Base-by-base conservation (phyloP, 1,140 invertebrate species). In the Megalopta genalis region DNA sequence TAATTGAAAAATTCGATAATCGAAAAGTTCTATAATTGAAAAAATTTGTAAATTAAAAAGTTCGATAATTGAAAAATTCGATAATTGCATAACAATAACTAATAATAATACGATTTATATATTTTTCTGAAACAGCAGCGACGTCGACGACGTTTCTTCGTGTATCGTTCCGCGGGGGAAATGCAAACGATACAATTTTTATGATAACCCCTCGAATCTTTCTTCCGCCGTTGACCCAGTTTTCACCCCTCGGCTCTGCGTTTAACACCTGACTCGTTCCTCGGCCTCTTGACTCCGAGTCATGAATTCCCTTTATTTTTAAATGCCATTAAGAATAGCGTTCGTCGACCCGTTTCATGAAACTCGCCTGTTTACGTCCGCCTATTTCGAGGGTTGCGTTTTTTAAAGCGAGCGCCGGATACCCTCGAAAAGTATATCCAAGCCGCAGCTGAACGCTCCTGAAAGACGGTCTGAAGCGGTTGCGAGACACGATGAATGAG, bases 261-360 rank as follows among this genome's bases (percentile, higher is more conserved):
- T 86, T 85, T 86, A 79, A 85, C 84, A 86, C 72, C 80, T 77
- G 80, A 86, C 62, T 80, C 82, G 52, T 21, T 75, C n/a, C 60
- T 9, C 74, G 62, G 37, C 42, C 73, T 60, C 75, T 71, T 67
- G 75, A 76, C 63, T 82, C 52, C 76, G 63, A 73, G 46, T 76
- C 75, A 82, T 73, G 68, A 85, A 76, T 76, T 70, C 72, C 68
- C 52, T 25, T 86, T 71, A 77, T 60, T 66, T 85, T 62, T 63
- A 54, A 76, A 85, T 68, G 76, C 71, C 60, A 82, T 82, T 68
- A 67, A 5, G 62, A 82, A 80, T 63, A 69, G 59, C 68, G 76
- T 78, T 42, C 76, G 64, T 80, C 71, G 39, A 80, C 59, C 64
- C 21, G 49, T 79, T 67, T 54, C 71, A 67, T 23, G 21, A 60